Percentiles rank a stretch among this genome's conserved stretches.
These are phyloP conservation scores for Lampris incognitus DNA, from an alignment of 2,113 vertebrate species.

Conservation along the genomic window DNA sequence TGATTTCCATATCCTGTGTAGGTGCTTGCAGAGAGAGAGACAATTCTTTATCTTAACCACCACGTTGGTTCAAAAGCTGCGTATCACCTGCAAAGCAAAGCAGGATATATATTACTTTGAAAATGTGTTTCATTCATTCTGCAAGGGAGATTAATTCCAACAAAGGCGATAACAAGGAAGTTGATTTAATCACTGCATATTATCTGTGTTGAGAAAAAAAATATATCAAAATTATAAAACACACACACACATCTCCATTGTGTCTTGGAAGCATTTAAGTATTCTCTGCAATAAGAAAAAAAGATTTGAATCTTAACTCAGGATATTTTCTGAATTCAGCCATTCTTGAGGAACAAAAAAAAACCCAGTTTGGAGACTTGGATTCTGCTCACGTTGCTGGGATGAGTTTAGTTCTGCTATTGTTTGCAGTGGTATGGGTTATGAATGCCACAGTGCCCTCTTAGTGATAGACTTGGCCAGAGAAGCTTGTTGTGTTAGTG, in stretches of 20 bases:
- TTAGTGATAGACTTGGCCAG: neutral
- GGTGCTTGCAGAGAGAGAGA: neutral
- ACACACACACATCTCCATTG: too few species aligned
- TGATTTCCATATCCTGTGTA: conserved; percentile 40
- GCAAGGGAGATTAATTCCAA: neutral
- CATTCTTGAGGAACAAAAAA: neutral
- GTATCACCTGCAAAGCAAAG: too few species aligned
- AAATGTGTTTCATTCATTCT: neutral
- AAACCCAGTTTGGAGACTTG: neutral
- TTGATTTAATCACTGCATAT: conserved; percentile 28
- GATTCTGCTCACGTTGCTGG: conserved; percentile 16
- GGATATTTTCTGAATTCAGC: conserved; percentile 5
- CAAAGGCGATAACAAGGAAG: neutral
- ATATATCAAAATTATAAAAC: too few species aligned
- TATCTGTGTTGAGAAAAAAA: neutral
- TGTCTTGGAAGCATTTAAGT: neutral
- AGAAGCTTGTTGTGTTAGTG: conserved; percentile 16
- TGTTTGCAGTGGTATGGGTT: neutral
- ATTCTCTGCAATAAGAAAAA: neutral
- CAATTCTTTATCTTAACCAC: neutral
- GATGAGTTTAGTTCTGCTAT: neutral
- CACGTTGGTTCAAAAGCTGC: too few species aligned
- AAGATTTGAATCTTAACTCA: conserved; percentile 9
- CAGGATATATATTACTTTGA: neutral
- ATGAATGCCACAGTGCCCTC: conserved; percentile 10